Conservation (phyloP, 2,113 vertebrate genomes). For the Nestor notabilis region DNA sequence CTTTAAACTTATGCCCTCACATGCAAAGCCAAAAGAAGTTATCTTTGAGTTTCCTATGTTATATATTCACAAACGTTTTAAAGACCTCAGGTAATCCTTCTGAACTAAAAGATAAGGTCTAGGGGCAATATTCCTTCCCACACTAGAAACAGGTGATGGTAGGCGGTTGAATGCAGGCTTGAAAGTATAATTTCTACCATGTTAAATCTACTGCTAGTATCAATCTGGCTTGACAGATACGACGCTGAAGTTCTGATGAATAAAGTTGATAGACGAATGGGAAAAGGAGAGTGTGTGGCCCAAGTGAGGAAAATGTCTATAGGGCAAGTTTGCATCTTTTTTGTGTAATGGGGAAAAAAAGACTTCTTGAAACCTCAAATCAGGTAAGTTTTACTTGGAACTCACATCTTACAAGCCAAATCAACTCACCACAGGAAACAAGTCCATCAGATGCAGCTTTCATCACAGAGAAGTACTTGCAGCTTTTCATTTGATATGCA, state of each 20-base stretch:
- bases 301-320: background rate
- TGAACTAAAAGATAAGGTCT: background rate
- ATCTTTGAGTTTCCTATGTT: background rate
- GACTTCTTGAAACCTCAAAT: background rate
- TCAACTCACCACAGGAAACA: background rate
- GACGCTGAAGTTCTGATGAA: background rate
- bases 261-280: background rate
- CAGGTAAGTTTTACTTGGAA: background rate
- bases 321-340: background rate
- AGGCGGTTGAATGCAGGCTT: background rate
- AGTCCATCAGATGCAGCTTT: background rate
- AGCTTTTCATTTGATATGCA: background rate
- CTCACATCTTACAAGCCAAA: background rate
- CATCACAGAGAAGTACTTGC: background rate
- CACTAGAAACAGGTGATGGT: background rate
- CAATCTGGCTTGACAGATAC: background rate
- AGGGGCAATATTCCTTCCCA: background rate
- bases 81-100: background rate
- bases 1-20: background rate
- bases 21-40: background rate
- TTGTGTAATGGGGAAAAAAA: background rate
- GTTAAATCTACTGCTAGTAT: background rate
- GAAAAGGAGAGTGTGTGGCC: background rate
- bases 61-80: background rate
- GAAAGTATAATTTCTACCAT: background rate